Base-by-base conservation (phyloP, 2,888 invertebrate species). In the Thelaira solivaga region DNA sequence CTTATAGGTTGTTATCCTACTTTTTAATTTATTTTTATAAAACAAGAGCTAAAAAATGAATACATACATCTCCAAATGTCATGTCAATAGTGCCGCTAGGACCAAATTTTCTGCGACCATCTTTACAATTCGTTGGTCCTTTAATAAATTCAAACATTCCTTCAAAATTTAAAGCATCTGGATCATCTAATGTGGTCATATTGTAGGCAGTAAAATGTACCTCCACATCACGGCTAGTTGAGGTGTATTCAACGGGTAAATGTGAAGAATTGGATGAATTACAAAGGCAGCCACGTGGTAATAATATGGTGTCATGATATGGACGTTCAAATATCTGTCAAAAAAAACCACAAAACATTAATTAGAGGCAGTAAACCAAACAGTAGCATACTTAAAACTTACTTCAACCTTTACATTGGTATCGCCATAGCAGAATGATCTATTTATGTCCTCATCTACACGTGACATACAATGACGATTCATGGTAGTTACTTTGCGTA, bases 141-240 rank as follows among this genome's bases (percentile, higher is more conserved):
- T 94, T 92, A 10, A 95, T 91, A 83, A 96, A 96, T 86, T 95
- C 95, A 88, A 94, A 96, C 43, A 92, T 92, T 5, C 94, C 96
- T 87, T 96, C 95, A 88, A 97, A 95, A 85, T 93, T 94, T 81
- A 96, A 92, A 53, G 94, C 93, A 73, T 95, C 92, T 86, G 95
- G 96, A 90, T 97, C 95, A 85, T 97, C 96, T 16, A 94, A 90
- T 1, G 96, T 93, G 79, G 94, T 92, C 97, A 97, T 96, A 82
- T 94, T 93, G 69, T 92, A 91, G 13, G 96, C 94, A 81, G 93
- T 93, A 85, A 97, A 96, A 83, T 94, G 93, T 36, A 97, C 90
- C 86, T 96, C 96, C 11, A 95, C 93, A 34, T 94, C 92, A 81
- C 93, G 92, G 61, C 94, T 92, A 11, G 93, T 92, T 8, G 96